These are phyloP conservation scores for Eonycteris spelaea DNA, from an alignment of 2,113 vertebrate genomes.

Conservation along the genomic window DNA sequence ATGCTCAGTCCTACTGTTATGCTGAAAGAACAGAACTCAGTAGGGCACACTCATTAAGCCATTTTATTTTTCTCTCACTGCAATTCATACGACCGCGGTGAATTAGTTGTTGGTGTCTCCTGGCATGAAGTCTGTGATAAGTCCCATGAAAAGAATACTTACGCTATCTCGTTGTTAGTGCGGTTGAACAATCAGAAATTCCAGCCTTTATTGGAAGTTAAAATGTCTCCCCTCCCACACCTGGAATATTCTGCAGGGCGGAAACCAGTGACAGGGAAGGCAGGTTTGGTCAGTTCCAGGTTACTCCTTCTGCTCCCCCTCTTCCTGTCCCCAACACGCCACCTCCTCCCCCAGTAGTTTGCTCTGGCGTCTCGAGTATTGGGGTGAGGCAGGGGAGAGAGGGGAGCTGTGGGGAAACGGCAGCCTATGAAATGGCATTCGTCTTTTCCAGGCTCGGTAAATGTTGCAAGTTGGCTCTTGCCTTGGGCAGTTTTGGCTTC, in stretches of 20 bases:
- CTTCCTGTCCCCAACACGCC: not conserved
- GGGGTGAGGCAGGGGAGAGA: not conserved
- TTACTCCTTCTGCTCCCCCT: not conserved
- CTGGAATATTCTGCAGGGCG: not conserved
- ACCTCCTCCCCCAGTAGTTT: not conserved
- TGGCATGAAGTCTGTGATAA: not conserved
- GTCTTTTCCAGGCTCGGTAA: not conserved
- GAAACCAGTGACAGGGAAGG: not conserved
- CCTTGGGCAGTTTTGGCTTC: too few relatives aligned
- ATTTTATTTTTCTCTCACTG: not conserved
- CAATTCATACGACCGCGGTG: not conserved
- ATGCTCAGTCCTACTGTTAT: not conserved
- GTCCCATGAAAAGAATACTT: not conserved
- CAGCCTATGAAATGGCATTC: not conserved
- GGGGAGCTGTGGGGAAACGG: not conserved
- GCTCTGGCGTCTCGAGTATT: not conserved
- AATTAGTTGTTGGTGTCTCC: not conserved
- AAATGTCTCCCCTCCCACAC: not conserved
- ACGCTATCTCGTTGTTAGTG: not conserved
- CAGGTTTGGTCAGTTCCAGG: not conserved
- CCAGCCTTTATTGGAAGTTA: not conserved
- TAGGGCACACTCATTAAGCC: not conserved
- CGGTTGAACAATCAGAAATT: not conserved
- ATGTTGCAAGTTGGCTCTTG: not conserved
- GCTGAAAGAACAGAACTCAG: not conserved